A percentile compares a stretch with the other conserved stretches of the same genome.
phyloP scores from a whole-genome alignment of 1,140 invertebrate species.

The Anthonomus grandis region DNA sequence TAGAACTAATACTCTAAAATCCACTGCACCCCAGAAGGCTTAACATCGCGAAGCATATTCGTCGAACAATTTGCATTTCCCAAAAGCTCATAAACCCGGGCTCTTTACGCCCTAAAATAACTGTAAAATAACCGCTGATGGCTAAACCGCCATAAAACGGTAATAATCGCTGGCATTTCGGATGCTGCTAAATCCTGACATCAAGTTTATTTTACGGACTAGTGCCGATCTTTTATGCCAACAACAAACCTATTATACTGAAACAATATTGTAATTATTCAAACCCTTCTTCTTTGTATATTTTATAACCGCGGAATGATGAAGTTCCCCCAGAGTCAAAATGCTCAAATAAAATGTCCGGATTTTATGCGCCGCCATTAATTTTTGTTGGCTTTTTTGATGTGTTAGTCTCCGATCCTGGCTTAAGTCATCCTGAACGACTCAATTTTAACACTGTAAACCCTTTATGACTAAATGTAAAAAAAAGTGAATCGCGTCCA shows the following conservation, averaged over 20 bases:
- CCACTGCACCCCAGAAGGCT: too few species aligned
- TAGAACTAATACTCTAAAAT: too few species aligned
- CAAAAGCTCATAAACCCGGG: conserved; percentile 13
- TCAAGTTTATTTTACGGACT: conserved; percentile 31
- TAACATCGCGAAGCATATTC: conserved; percentile 2
- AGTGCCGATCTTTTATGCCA: conserved; percentile 32
- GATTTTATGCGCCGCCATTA: conserved; percentile 28
- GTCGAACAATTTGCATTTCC: neutral
- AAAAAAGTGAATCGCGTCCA: too few species aligned
- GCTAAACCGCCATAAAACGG: conserved; percentile 28
- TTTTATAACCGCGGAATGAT: conserved; percentile 22
- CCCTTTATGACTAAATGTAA: too few species aligned
- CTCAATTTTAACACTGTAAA: too few species aligned
- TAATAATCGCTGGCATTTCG: conserved; percentile 26
- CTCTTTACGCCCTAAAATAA: conserved; percentile 21
- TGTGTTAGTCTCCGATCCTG: conserved; percentile 20
- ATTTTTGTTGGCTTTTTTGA: conserved; percentile 27
- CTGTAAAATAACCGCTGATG: conserved; percentile 29
- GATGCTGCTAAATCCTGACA: conserved; percentile 27
- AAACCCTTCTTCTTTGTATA: conserved; percentile 32
- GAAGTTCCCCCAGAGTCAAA: too few species aligned
- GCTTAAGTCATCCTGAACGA: too few species aligned
- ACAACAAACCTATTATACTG: conserved; percentile 31
- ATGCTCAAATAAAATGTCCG: conserved; percentile 19
- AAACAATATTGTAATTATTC: conserved; percentile 32